Evolutionary conservation across 2,888 invertebrate species (phyloP), one percentile per base, ranked within the genome.

Genomic region (Julus scanicus): DNA sequence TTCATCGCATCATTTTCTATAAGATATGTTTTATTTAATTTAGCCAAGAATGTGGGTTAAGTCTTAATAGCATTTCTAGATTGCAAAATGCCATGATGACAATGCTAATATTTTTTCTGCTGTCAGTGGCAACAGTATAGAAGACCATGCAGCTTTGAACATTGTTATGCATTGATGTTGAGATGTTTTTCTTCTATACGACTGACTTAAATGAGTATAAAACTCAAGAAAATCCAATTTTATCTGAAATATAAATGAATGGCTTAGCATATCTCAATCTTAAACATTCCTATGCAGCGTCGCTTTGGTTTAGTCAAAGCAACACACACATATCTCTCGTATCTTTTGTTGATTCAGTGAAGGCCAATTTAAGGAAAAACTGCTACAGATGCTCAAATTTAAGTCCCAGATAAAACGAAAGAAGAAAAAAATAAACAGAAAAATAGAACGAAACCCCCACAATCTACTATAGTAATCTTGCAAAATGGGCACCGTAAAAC

Each of bases 21-120:
- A 63, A 63, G 63, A 63, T 63, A 63, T n/a, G 63, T n/a, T 63
- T 63, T 63, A 63, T 63, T 63, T 63, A 63, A 63, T 63, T 63
- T 63, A 63, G n/a, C 63, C 63, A 63, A 63, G 63, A 63, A 63
- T 63, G 63, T 63, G 63, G 63, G 63, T 63, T 63, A 63, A n/a
- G 63, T 63, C 63, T 63, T 63, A 63, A 63, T 63, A 63, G n/a
- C 63, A 63, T 63, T 63, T 63, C 4, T n/a, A 63, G 63, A 63
- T 53, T 17, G 53, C 53, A 53, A 53, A 44, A 53, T 53, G 53
- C 53, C 6, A 17, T n/a, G 17, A 63, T 63, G 63, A 20, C 63
- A 63, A 63, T n/a, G 63, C 63, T 63, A n/a, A n/a, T n/a, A 63
- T 63, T n/a, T 63, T 63, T n/a, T 63, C n/a, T 3, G 63, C 63